phyloP scores from a whole-genome alignment of 1,140 invertebrate species.

The Coboldia fuscipes region DNA sequence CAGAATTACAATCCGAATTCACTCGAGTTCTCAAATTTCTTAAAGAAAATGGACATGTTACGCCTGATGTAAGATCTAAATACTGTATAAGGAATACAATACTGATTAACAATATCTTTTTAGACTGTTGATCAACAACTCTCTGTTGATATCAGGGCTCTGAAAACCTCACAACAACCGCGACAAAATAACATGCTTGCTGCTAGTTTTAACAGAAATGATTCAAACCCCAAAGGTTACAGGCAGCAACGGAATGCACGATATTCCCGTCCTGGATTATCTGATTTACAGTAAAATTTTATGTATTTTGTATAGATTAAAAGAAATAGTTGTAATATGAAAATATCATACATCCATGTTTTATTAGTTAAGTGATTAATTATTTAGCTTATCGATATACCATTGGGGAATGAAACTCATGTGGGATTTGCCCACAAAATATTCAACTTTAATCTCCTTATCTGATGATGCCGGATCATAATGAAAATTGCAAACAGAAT shows the following conservation, averaged over 20 bases:
- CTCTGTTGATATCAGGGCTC: conserved; percentile 1
- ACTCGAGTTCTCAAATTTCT: conserved; percentile 21
- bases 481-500: conserved; percentile 7
- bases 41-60: conserved; percentile 19
- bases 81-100: background rate
- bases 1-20: conserved; percentile 22
- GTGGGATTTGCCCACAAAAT: too few relatives aligned
- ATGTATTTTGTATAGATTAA: background rate
- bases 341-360: too few relatives aligned
- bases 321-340: too few relatives aligned
- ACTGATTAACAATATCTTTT: background rate
- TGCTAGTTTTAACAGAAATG: background rate
- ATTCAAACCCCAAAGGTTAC: background rate
- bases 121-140: background rate
- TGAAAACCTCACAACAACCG: background rate
- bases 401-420: too few relatives aligned
- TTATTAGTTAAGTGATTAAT: too few relatives aligned
- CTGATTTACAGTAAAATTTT: background rate
- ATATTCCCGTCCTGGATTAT: background rate
- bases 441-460: too few relatives aligned
- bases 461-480: conserved; percentile 3
- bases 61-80: conserved; percentile 13
- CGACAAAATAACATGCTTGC: background rate
- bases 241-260: background rate
- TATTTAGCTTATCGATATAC: too few relatives aligned